phyloP scores from a whole-genome alignment of 2,797 vertebrate genomes.

The Nannoperca australis region DNA sequence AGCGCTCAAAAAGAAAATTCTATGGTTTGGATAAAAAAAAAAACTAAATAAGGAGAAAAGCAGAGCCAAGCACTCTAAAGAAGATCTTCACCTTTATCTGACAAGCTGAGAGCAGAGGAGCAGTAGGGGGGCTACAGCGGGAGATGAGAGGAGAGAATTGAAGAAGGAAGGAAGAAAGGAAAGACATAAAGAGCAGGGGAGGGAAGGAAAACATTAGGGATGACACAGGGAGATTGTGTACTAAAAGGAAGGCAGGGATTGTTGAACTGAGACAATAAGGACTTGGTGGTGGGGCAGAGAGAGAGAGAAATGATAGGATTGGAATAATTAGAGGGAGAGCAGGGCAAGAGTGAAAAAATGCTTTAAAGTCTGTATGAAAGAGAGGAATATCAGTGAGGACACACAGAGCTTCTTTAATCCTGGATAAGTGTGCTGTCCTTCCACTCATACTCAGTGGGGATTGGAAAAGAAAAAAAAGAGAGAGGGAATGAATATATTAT shows the following conservation, averaged over 20 bases:
- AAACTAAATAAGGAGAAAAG: slow-evolving; percentile 55
- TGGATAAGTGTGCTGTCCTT: slow-evolving; percentile 58
- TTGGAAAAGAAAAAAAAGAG: background rate
- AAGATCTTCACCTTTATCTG: slow-evolving; percentile 78
- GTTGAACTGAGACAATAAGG: slow-evolving; percentile 50
- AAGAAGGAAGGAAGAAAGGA: slow-evolving; percentile 33
- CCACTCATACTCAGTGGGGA: slow-evolving; percentile 21
- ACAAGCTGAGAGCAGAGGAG: slow-evolving; percentile 68
- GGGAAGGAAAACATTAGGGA: slow-evolving; percentile 55
- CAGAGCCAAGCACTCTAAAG: slow-evolving; percentile 65
- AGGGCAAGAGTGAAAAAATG: slow-evolving; percentile 46
- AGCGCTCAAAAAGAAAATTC: slow-evolving; percentile 66
- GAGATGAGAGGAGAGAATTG: slow-evolving; percentile 53
- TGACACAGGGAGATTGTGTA: slow-evolving; percentile 51
- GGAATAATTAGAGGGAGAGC: slow-evolving; percentile 62
- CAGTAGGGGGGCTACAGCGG: slow-evolving; percentile 47
- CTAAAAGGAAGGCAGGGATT: slow-evolving; percentile 45
- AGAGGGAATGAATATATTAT: slow-evolving; percentile 51
- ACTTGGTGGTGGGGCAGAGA: slow-evolving; percentile 25
- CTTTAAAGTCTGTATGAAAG: slow-evolving; percentile 51
- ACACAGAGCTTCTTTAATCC: slow-evolving; percentile 65
- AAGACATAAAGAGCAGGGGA: slow-evolving; percentile 19
- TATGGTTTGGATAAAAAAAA: slow-evolving; percentile 54
- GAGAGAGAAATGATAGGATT: slow-evolving; percentile 50
- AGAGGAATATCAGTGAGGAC: slow-evolving; percentile 62